phyloP scores from a whole-genome alignment of 1,140 invertebrate species.

The Drosophila trapezifrons region DNA sequence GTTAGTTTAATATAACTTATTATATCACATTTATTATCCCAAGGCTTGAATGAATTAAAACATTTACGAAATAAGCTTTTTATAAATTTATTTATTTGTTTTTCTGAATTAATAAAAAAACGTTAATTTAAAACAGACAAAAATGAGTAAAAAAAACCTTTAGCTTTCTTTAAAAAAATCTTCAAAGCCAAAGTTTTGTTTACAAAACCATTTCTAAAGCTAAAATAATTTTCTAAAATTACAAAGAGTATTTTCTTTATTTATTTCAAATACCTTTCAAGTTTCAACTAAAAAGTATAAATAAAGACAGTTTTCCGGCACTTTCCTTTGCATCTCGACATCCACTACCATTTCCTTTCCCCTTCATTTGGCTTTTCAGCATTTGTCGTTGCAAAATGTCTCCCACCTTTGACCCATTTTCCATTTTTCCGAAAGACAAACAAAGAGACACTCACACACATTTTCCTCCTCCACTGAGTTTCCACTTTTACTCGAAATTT shows the following conservation, averaged over 20 bases:
- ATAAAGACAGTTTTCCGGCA: constrained; percentile 34
- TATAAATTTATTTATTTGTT: too few species aligned
- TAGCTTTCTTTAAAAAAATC: too few species aligned
- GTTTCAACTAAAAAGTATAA: constrained; percentile 3
- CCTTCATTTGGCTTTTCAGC: constrained; percentile 30
- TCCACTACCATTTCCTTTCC: constrained; percentile 14
- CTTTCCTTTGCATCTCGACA: not conserved
- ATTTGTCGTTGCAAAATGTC: constrained; percentile 52
- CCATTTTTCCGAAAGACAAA: constrained; percentile 33
- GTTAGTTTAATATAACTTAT: too few species aligned
- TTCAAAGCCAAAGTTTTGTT: not conserved
- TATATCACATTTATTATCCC: too few species aligned
- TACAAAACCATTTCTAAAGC: not conserved
- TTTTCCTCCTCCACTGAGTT: constrained; percentile 28
- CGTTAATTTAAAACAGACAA: too few species aligned
- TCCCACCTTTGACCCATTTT: constrained; percentile 56
- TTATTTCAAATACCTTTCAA: not conserved
- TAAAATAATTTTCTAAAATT: not conserved
- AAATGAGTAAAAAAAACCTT: too few species aligned
- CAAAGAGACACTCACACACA: constrained; percentile 21
- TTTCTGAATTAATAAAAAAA: too few species aligned
- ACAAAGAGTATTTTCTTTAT: not conserved
- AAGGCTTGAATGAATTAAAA: too few species aligned
- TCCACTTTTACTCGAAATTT: constrained; percentile 65
- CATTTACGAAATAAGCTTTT: too few species aligned